Percentiles rank a stretch among this genome's conserved stretches.
Conservation (phyloP, 2,888 invertebrate genomes). For the Leucophora obtusa region DNA sequence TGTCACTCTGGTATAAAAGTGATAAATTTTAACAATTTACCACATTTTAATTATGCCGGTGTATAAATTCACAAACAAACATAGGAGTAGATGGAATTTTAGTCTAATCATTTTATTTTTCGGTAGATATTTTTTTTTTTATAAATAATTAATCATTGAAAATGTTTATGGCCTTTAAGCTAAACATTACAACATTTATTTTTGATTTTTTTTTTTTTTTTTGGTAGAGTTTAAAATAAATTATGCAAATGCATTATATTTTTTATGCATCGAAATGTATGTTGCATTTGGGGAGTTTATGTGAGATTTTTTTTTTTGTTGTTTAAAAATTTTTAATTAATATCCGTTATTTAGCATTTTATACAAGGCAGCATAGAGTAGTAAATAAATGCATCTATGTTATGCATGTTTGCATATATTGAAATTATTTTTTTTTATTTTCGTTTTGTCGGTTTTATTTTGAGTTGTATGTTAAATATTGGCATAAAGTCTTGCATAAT, state of each 20-base stretch:
- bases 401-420: constrained; percentile 50
- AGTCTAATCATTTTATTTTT: constrained; percentile 13
- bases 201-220: constrained; percentile 22
- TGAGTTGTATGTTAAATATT: constrained; percentile 49
- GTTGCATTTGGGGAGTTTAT: background rate
- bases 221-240: constrained; percentile 38
- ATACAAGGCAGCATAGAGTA: constrained; percentile 23
- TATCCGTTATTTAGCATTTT: constrained; percentile 52
- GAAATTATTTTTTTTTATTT: constrained; percentile 22
- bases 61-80: background rate
- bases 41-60: constrained; percentile 61
- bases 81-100: constrained; percentile 10
- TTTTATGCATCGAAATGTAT: background rate
- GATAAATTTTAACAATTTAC: constrained; percentile 63
- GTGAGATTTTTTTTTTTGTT: background rate
- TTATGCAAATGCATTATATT: constrained; percentile 49
- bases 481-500: constrained; percentile 59
- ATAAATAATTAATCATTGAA: constrained; percentile 59
- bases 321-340: constrained; percentile 52
- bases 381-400: constrained; percentile 44
- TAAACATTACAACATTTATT: constrained; percentile 38
- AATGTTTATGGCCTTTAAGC: constrained; percentile 52
- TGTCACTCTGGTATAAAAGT: constrained; percentile 21
- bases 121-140: constrained; percentile 31
- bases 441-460: constrained; percentile 10